phyloP scores from a whole-genome alignment of 2,888 invertebrate genomes.

The Odontocerum albicorne region DNA sequence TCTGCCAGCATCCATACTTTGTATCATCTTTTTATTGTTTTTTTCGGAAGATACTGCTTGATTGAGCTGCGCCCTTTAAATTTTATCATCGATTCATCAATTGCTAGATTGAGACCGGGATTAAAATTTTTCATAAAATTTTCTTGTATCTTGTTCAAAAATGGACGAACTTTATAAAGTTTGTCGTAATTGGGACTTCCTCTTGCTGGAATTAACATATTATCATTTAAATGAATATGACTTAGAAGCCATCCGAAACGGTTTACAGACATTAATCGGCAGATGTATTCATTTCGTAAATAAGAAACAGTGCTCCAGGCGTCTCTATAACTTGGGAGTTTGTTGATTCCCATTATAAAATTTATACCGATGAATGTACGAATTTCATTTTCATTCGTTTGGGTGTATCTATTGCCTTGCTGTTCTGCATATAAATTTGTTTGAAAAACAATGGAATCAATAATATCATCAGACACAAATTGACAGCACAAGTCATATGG shows the following conservation, averaged over 20 bases:
- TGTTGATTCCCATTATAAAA: constrained; percentile 8
- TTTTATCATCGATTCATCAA: constrained; percentile 38
- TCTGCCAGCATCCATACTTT: constrained; percentile 29
- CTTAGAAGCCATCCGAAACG: constrained; percentile 8
- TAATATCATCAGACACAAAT: too few relatives aligned
- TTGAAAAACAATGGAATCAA: too few relatives aligned
- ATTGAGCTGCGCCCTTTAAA: constrained; percentile 37
- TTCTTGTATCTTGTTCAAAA: neutral
- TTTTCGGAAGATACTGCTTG: constrained; percentile 41
- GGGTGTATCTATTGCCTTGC: too few relatives aligned
- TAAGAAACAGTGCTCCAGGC: constrained; percentile 3
- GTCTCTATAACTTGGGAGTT: constrained; percentile 8
- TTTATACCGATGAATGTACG: too few relatives aligned
- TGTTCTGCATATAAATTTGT: too few relatives aligned
- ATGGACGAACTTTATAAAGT: constrained; percentile 9
- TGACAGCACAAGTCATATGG: too few relatives aligned
- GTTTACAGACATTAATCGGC: constrained; percentile 4
- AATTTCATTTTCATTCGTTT: too few relatives aligned
- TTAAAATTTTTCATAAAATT: constrained; percentile 2
- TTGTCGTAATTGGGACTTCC: constrained; percentile 5
- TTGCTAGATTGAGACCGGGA: constrained; percentile 10
- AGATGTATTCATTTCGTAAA: constrained; percentile 6
- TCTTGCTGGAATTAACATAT: constrained; percentile 2
- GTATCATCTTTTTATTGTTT: constrained; percentile 41
- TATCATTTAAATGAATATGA: constrained; percentile 6